phyloP scores from a whole-genome alignment of 1,140 invertebrate species.

The Holotrichia oblita region DNA sequence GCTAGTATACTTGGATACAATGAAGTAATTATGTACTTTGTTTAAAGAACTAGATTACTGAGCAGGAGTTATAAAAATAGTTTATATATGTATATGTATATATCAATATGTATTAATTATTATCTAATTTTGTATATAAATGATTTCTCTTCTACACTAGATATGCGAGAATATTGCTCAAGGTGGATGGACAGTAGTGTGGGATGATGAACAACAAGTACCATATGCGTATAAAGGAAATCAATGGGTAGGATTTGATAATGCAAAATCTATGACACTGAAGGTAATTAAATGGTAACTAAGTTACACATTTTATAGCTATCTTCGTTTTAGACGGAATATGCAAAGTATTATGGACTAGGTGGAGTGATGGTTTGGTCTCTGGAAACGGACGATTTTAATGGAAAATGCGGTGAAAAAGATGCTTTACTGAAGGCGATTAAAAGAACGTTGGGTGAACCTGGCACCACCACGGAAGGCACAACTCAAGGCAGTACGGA shows the following conservation, averaged over 20 bases:
- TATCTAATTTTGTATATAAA: no score
- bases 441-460: slow-evolving; percentile 55
- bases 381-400: slow-evolving; percentile 79
- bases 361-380: slow-evolving; percentile 78
- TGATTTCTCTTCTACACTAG: slow-evolving; percentile 38
- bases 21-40: slow-evolving; percentile 64
- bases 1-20: slow-evolving; percentile 80
- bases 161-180: slow-evolving; percentile 57
- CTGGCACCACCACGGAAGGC: neutral
- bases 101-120: no score
- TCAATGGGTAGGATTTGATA: slow-evolving; percentile 83
- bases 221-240: slow-evolving; percentile 71
- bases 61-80: no score
- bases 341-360: slow-evolving; percentile 58
- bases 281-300: slow-evolving; percentile 60
- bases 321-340: slow-evolving; percentile 47
- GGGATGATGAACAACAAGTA: slow-evolving; percentile 66
- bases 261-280: slow-evolving; percentile 64
- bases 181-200: slow-evolving; percentile 63
- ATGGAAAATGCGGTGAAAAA: slow-evolving; percentile 65
- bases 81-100: no score
- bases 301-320: neutral
- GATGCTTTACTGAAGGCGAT: slow-evolving; percentile 70
- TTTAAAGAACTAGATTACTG: no score
- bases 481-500: no score